A percentile compares a stretch with the other conserved stretches of the same genome.
Conservation (phyloP, 2,113 vertebrate genomes). For the Centropus unirufus region DNA sequence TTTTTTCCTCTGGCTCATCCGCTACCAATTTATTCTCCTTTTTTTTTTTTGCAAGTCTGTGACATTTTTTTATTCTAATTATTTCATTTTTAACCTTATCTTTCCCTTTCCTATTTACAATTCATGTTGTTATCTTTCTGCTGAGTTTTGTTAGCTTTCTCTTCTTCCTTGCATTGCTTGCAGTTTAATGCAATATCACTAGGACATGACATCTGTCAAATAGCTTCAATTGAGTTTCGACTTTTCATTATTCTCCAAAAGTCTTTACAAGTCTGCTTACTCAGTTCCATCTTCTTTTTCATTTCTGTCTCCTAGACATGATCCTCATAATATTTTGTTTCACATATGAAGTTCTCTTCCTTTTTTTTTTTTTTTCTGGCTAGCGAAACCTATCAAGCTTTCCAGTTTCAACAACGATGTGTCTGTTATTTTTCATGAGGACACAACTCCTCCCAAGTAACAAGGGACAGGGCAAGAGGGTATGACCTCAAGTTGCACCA, state of each 20-base stretch:
- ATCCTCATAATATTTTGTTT: background rate
- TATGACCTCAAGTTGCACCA: too few species aligned
- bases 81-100: conserved; percentile 18
- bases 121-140: background rate
- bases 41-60: background rate
- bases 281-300: background rate
- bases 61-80: background rate
- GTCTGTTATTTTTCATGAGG: background rate
- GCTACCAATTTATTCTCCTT: background rate
- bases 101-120: background rate
- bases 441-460: background rate
- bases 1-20: background rate
- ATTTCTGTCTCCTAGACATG: background rate
- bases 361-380: background rate
- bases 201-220: background rate
- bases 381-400: background rate
- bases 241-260: background rate
- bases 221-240: background rate
- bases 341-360: background rate
- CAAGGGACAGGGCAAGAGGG: too few species aligned
- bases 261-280: background rate
- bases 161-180: background rate
- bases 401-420: background rate
- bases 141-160: background rate
- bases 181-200: background rate